Conservation (phyloP, 2,888 invertebrate species). For the Thymelicus lineola region DNA sequence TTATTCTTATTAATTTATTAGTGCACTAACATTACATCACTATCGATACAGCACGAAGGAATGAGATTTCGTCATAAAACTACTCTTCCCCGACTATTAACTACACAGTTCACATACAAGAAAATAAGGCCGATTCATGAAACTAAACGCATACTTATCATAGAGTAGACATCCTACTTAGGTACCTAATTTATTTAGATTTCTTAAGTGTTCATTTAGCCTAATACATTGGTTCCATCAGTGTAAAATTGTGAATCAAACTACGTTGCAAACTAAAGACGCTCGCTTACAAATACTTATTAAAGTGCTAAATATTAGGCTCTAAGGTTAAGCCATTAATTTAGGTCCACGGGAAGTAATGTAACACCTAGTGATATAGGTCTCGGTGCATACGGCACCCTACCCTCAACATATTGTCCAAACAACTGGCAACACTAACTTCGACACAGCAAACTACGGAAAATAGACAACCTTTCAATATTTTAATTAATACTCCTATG, state of each 20-base stretch:
- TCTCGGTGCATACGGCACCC: slow-evolving; percentile 46
- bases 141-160: slow-evolving; percentile 59
- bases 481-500: slow-evolving; percentile 47
- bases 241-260: slow-evolving; percentile 53
- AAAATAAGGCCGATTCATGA: slow-evolving; percentile 62
- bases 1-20: slow-evolving; percentile 50
- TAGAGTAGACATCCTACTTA: slow-evolving; percentile 58
- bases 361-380: slow-evolving; percentile 59
- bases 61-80: slow-evolving; percentile 51
- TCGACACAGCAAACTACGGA: slow-evolving; percentile 74
- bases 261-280: slow-evolving; percentile 69
- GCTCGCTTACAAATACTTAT: slow-evolving; percentile 64
- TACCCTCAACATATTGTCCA: slow-evolving; percentile 59
- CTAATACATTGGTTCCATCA: slow-evolving; percentile 77
- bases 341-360: slow-evolving; percentile 65
- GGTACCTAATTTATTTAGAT: slow-evolving; percentile 67
- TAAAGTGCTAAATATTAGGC: slow-evolving; percentile 67
- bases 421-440: slow-evolving; percentile 61
- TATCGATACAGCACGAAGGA: slow-evolving; percentile 60
- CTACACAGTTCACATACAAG: slow-evolving; percentile 55
- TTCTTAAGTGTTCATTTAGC: slow-evolving; percentile 62
- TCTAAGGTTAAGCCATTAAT: slow-evolving; percentile 60
- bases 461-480: slow-evolving; percentile 74
- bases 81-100: slow-evolving; percentile 53
- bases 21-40: slow-evolving; percentile 66